Base-by-base conservation (phyloP, 1,140 invertebrate species). In the Drosophila ohnishii region DNA sequence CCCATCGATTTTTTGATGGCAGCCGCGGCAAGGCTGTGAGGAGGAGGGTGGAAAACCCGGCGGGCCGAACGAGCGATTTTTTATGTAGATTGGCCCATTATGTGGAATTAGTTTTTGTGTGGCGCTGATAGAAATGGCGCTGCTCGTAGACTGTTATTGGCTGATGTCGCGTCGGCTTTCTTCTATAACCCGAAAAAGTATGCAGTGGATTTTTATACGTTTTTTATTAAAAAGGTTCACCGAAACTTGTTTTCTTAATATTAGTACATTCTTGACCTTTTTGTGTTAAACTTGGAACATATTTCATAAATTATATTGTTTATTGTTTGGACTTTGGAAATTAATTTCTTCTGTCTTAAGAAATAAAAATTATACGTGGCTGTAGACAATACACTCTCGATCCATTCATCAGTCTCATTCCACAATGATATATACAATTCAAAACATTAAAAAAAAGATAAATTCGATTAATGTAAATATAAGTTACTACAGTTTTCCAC, bases 21-120 rank as follows among this genome's bases (percentile, higher is more conserved):
- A 25, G 28, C 39, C 28, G 11, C 8, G 39, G 30, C 30, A 13
- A 42, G 45, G 47, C 28, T 13, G 30, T 22, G 39, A 19, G 57
- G 28, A 30, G 30, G 30, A 19, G 50, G 47, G 35, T 47, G 16
- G 37, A 30, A 61, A 25, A n/a, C 28, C 42, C 32, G 35, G n/a
- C 39, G 14, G 44, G 44, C 64, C 60, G 28, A 67, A 28, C 65
- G 67, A 66, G 69, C 82, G 82, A 80, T 85, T 86, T 86, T 86
- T 87, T 86, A 86, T 86, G 83, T 86, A 86, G 84, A 86, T 86
- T 86, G 83, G 84, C 51, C 83, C 83, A 87, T 87, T 87, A 86
- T 87, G 57, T 86, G 72, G 66, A 87, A 86, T 86, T 87, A 79
- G 79, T 77, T 87, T 86, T 87, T 86, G 42, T 42, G 58, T 42